A percentile compares a stretch with the other conserved stretches of the same genome.
Conservation (phyloP, 2,888 invertebrate genomes). For the Alcis repandata region DNA sequence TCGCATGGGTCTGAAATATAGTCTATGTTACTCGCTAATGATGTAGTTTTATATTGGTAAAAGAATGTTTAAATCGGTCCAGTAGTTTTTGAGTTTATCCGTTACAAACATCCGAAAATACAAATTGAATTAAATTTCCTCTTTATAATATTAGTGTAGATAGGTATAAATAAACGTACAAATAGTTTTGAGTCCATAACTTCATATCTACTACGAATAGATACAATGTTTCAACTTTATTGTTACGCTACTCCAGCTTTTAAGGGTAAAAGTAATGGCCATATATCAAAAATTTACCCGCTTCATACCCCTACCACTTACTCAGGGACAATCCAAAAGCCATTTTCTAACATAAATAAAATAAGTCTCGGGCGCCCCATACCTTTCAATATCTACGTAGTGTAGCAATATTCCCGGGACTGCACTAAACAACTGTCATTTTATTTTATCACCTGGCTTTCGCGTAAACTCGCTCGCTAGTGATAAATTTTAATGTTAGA, state of each 20-base stretch:
- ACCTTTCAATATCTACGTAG: slow-evolving; percentile 84
- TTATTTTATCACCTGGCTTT: slow-evolving; percentile 85
- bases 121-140: no score
- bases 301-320: slow-evolving; percentile 62
- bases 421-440: slow-evolving; percentile 86
- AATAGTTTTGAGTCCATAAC: no score
- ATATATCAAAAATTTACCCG: slow-evolving; percentile 45
- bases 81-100: no score
- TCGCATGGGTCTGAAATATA: no score
- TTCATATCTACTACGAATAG: not conserved
- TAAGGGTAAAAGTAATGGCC: slow-evolving; percentile 32
- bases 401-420: slow-evolving; percentile 78
- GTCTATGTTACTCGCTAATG: no score
- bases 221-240: not conserved
- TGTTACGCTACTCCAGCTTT: not conserved
- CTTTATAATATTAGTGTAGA: no score
- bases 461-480: slow-evolving; percentile 79
- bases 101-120: no score
- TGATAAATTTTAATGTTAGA: slow-evolving; percentile 84
- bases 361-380: slow-evolving; percentile 80
- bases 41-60: no score
- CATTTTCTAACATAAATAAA: slow-evolving; percentile 83
- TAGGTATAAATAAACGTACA: no score
- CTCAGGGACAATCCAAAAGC: slow-evolving; percentile 79
- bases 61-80: no score